These are phyloP conservation scores for Empidonax traillii DNA, from an alignment of 2,113 vertebrate species.

Conservation along the genomic window DNA sequence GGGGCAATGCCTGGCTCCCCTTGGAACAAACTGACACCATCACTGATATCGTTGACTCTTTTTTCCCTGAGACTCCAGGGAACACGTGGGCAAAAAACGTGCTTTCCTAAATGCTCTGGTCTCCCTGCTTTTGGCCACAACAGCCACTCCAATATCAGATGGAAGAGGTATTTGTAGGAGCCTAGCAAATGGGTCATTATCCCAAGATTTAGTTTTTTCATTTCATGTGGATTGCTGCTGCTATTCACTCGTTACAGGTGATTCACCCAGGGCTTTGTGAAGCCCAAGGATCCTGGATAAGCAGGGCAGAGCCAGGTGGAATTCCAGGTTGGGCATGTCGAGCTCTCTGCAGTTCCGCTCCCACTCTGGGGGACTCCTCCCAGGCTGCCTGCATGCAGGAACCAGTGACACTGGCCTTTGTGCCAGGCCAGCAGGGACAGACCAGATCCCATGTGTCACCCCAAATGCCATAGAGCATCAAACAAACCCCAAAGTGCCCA, in stretches of 20 bases:
- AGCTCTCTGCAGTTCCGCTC: neutral
- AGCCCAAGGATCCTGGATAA: neutral
- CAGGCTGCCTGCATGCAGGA: neutral
- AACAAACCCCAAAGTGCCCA: neutral
- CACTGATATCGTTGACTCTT: neutral
- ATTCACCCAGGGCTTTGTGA: neutral
- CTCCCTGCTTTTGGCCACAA: neutral
- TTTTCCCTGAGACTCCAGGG: neutral
- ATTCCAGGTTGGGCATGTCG: neutral
- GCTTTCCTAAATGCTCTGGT: neutral
- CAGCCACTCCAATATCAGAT: neutral
- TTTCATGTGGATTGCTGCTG: slow-evolving; percentile 13
- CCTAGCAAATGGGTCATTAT: neutral
- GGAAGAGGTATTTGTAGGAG: neutral
- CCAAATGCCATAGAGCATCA: neutral
- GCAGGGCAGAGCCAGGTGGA: neutral
- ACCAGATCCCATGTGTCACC: neutral
- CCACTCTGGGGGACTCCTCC: neutral
- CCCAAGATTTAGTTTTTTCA: neutral
- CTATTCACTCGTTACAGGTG: neutral
- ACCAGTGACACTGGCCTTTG: neutral
- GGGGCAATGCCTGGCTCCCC: neutral
- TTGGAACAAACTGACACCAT: neutral
- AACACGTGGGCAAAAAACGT: neutral
- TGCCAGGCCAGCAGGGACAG: neutral